These are phyloP conservation scores for Oceanodroma tethys DNA, from an alignment of 2,113 vertebrate genomes.

Conservation along the genomic window DNA sequence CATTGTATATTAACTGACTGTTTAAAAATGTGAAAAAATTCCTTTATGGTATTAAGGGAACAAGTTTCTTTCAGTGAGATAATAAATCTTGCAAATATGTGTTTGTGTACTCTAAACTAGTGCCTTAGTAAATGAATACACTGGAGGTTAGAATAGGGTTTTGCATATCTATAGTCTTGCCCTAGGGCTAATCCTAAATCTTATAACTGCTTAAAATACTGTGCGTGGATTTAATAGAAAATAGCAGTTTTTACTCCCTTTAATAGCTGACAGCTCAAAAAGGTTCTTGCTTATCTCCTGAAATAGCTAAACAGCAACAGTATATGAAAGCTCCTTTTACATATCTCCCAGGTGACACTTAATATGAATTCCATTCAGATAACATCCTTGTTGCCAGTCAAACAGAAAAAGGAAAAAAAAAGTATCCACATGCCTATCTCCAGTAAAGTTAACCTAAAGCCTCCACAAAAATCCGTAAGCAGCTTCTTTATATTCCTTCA, in stretches of 20 bases:
- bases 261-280: background rate
- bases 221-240: background rate
- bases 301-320: background rate
- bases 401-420: background rate
- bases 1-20: background rate
- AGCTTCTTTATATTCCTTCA: background rate
- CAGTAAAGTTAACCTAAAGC: background rate
- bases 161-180: background rate
- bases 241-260: background rate
- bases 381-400: background rate
- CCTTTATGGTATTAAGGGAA: background rate
- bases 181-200: background rate
- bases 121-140: background rate
- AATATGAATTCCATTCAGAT: conserved; percentile 11
- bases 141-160: background rate
- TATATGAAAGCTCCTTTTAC: background rate
- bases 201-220: background rate
- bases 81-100: background rate
- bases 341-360: background rate
- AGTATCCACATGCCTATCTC: background rate
- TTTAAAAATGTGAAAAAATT: background rate
- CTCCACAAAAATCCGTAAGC: background rate
- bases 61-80: background rate
- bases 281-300: background rate
- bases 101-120: background rate